Base-by-base conservation (phyloP, 92 coral and sea anemone species). In the Galaxea fascicularis region DNA sequence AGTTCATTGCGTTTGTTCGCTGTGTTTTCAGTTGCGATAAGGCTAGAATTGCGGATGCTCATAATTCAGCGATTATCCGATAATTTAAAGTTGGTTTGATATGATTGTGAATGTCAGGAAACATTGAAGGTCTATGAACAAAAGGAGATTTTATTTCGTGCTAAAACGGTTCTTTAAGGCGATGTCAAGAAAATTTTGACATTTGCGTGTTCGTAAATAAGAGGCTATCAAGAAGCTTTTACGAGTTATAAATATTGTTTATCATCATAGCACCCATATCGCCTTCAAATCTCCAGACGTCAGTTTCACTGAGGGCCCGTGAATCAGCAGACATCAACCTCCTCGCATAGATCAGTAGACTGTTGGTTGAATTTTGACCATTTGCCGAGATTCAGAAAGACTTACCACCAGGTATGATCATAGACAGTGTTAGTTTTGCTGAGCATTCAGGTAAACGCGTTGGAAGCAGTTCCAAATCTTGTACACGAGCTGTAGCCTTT, bases 231-330 rank as follows among this genome's bases (percentile, higher is more conserved):
- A 35, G 41, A 35, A 35, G 41, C 41, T 35, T 35, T 35, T 6
- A 35, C 41, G 41, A 35, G 41, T 35, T 35, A 35, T 35, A 6
- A 35, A 35, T 35, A 35, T 35, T 35, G 3, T 35, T 35, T 6
- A 35, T 11, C 27, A 27, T 74, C 46, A 27, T 39, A 30, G 64
- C 25, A 18, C 78, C 45, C 31, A 73, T 73, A 73, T 73, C 20
- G 10, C 46, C n/a, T 27, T 13, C 57, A n/a, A 31, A 44, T 47
- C 45, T 49, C 76, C 22, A 47, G 24, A 29, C 24, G 45, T 73
- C 47, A n/a, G n/a, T n/a, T n/a, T n/a, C n/a, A n/a, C n/a, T n/a
- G n/a, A n/a, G n/a, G n/a, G n/a, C 27, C 26, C 51, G 22, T 54
- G 54, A 64, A 45, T 18, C 65, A 0, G 29, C 17, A 28, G 27